Conservation (phyloP, 35 echinoderm and acorn worm species). For the Acanthaster planci region DNA sequence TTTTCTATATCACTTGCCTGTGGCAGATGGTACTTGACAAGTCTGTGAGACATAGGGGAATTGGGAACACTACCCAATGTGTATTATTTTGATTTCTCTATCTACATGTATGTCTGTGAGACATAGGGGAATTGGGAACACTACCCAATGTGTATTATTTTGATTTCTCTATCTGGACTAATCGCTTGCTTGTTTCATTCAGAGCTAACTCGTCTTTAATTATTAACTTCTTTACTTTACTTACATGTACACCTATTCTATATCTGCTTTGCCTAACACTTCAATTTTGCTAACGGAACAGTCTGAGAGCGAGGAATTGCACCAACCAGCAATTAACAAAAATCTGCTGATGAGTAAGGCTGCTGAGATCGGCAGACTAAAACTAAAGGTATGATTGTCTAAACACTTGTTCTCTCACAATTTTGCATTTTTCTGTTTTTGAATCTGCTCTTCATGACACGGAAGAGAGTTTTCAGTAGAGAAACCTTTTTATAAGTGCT, state of each 20-base stretch:
- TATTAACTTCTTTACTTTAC: too few species aligned
- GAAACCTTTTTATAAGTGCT: too few species aligned
- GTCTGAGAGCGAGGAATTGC: not conserved
- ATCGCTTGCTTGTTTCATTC: not conserved
- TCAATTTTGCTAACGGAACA: not conserved
- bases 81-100: not conserved
- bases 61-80: not conserved
- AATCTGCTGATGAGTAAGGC: not conserved
- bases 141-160: not conserved
- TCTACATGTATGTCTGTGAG: not conserved
- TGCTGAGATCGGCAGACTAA: not conserved
- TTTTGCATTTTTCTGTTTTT: too few species aligned
- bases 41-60: not conserved
- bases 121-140: not conserved
- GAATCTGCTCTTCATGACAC: too few species aligned
- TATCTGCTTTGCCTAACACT: too few species aligned
- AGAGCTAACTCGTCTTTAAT: not conserved
- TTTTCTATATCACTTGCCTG: too few species aligned
- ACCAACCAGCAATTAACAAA: not conserved
- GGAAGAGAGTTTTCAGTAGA: too few species aligned
- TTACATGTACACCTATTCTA: too few species aligned
- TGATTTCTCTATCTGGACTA: not conserved
- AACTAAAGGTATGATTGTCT: not conserved
- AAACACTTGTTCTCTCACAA: too few species aligned
- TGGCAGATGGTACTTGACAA: too few species aligned